phyloP scores from a whole-genome alignment of 2,888 invertebrate genomes.

The Standfussiana lucernea region DNA sequence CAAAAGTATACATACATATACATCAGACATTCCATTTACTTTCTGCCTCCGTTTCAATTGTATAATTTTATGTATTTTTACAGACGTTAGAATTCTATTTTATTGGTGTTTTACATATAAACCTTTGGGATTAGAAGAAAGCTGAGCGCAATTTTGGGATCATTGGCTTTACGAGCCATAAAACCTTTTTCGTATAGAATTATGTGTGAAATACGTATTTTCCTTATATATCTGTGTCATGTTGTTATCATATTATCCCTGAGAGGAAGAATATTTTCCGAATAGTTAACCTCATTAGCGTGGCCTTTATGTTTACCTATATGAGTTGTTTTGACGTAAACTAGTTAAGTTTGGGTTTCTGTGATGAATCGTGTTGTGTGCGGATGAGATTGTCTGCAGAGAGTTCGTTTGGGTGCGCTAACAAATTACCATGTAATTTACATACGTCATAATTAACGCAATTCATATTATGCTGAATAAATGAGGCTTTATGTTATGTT shows the following conservation, averaged over 20 bases:
- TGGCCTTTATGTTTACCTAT: constrained; percentile 52
- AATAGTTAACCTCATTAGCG: constrained; percentile 68
- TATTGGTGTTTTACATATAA: constrained; percentile 68
- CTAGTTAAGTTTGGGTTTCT: constrained; percentile 54
- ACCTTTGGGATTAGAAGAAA: constrained; percentile 69
- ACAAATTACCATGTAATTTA: constrained; percentile 56
- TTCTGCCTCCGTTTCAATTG: constrained; percentile 40
- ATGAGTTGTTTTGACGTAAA: constrained; percentile 55
- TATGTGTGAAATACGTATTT: constrained; percentile 74
- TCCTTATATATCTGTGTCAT: constrained; percentile 63
- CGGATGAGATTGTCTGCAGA: constrained; percentile 48
- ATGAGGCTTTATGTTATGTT: constrained; percentile 21
- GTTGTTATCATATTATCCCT: constrained; percentile 67
- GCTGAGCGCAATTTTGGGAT: constrained; percentile 81
- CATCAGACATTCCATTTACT: neutral
- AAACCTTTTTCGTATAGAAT: constrained; percentile 81
- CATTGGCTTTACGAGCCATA: constrained; percentile 85
- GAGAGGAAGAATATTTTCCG: constrained; percentile 64
- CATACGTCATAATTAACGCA: constrained; percentile 45
- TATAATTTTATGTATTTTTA: constrained; percentile 55
- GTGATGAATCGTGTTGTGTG: constrained; percentile 47
- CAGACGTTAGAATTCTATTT: constrained; percentile 57
- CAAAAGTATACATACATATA: neutral
- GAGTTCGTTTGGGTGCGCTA: constrained; percentile 40
- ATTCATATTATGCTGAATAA: constrained; percentile 47